These are phyloP conservation scores for Tetrax tetrax DNA, from an alignment of 2,113 vertebrate genomes.

Conservation along the genomic window DNA sequence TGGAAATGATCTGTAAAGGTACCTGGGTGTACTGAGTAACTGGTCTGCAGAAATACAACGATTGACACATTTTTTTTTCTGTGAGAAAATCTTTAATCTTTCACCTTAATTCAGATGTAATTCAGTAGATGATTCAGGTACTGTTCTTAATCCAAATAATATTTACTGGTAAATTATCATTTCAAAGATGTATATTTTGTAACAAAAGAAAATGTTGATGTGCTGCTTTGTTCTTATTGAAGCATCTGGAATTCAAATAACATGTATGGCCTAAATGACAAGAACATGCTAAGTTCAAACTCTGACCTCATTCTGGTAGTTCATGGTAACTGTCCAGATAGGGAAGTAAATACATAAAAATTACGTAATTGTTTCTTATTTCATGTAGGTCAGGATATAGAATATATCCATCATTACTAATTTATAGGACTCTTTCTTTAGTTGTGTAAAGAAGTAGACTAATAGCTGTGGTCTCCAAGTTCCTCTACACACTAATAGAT, in stretches of 20 bases:
- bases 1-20: background rate
- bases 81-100: background rate
- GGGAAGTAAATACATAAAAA: background rate
- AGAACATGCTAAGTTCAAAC: background rate
- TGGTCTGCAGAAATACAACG: background rate
- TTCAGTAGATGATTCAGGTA: background rate
- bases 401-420: background rate
- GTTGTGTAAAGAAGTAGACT: background rate
- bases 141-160: background rate
- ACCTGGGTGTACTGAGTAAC: background rate
- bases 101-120: background rate
- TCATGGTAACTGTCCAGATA: background rate
- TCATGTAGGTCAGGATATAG: background rate
- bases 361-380: background rate
- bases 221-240: background rate
- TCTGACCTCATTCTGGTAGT: background rate
- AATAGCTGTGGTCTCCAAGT: background rate
- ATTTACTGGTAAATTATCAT: background rate
- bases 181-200: background rate
- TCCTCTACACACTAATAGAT: background rate
- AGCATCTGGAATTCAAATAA: background rate
- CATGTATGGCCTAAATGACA: background rate
- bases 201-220: background rate
- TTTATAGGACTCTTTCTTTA: background rate
- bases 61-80: background rate